Evolutionary conservation across 2,888 invertebrate species (phyloP), one percentile per base, ranked within the genome.

Genomic region (Chydorus sphaericus): DNA sequence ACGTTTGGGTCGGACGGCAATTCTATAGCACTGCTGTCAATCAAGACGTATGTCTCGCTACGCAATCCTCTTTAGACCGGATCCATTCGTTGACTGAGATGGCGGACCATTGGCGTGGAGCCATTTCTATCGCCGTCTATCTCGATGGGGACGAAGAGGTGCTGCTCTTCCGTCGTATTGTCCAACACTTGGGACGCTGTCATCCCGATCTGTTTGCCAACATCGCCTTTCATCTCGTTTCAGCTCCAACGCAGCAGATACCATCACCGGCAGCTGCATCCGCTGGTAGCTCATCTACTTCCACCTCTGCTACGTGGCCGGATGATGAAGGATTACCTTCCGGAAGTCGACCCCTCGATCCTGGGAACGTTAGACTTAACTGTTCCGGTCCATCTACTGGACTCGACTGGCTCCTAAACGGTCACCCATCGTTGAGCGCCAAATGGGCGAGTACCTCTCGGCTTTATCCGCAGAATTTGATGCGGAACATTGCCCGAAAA

Each of bases 391-490:
- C 82, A 0, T 82, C 85, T 52, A 72, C 79, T 23, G 77, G 77
- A 0, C 66, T 83, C 30, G 75, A 75, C 58, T 70, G 73, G 44
- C 71, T 86, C 16, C 68, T 81, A 3, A 79, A 77, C 56, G 71
- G 75, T 23, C 71, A 83, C 36, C 73, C 78, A 2, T 69, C 73
- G 1, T 79, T 81, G 53, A 82, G 83, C 3, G 73, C 77, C 3
- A 77, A 78, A 54, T 88, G 88, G 88, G 36, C 16, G 26, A 73
- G 85, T 55, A 73, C 79, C 48, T 78, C 80, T 58, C 79, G 84
- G 66, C 80, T 83, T 0, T 91, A 91, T 67, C 91, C 91, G 0
- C 91, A 91, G 71, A 92, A 91, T 66, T 87, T 89, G 66, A 72
- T 91, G 72, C 74, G 91, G 61, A 92, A 92, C 68, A 70, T 90